phyloP scores from a whole-genome alignment of 2,797 vertebrate genomes.

The Ispidina lecontei region DNA sequence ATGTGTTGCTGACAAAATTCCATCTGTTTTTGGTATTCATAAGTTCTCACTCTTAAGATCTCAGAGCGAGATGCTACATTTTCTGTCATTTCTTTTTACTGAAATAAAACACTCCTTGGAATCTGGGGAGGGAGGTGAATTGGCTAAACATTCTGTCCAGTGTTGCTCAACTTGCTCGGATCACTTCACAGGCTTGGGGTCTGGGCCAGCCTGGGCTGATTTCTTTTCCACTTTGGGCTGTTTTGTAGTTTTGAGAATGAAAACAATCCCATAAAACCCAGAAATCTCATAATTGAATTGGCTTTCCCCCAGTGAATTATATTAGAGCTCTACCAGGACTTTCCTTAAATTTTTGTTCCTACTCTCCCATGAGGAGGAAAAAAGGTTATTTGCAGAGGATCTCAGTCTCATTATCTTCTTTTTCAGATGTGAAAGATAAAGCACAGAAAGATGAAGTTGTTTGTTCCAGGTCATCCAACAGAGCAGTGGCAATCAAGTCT shows the following conservation, averaged over 20 bases:
- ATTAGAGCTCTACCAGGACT: not conserved
- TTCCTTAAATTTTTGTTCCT: not conserved
- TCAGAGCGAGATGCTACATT: not conserved
- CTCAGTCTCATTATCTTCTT: not conserved
- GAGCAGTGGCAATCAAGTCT: not conserved
- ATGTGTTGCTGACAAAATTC: slow-evolving; percentile 29
- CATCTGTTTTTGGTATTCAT: slow-evolving; percentile 7
- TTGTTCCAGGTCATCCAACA: slow-evolving; percentile 13
- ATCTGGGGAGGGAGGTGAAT: not conserved
- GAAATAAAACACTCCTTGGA: slow-evolving; percentile 34
- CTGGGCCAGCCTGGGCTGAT: slow-evolving; percentile 27
- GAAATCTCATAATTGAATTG: not conserved
- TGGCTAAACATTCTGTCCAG: slow-evolving; percentile 26
- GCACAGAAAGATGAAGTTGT: not conserved
- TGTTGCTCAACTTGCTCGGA: slow-evolving; percentile 51
- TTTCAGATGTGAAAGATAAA: slow-evolving; percentile 42
- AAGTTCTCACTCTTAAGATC: not conserved
- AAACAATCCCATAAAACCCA: slow-evolving; percentile 37
- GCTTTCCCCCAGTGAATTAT: not conserved
- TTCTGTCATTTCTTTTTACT: slow-evolving; percentile 4
- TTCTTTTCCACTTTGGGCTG: slow-evolving; percentile 54
- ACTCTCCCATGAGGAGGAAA: not conserved
- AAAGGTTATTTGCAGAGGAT: slow-evolving; percentile 2
- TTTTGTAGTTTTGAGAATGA: slow-evolving; percentile 26
- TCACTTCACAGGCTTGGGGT: not conserved